Conservation (phyloP, 1,140 invertebrate genomes). For the Cyclina sinensis region DNA sequence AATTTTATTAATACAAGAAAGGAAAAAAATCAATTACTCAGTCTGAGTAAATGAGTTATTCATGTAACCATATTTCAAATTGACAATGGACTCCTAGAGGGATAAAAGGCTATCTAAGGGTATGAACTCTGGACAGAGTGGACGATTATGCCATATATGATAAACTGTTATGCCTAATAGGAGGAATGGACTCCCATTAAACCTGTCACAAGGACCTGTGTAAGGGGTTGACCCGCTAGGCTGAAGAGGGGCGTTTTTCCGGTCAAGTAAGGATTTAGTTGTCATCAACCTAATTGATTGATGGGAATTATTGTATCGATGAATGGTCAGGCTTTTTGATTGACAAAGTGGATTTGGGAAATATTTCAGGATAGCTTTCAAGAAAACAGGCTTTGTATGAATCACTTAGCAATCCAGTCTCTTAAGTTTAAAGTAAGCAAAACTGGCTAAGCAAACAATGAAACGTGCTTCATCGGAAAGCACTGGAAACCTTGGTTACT, state of each 20-base stretch:
- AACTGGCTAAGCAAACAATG: no score
- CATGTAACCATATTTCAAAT: constrained; percentile 20
- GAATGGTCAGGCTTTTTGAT: background rate
- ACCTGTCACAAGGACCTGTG: background rate
- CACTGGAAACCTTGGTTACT: no score
- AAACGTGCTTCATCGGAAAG: no score
- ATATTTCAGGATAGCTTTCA: background rate
- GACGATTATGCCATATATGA: constrained; percentile 38
- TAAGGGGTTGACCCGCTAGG: constrained; percentile 15
- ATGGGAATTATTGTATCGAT: constrained; percentile 6
- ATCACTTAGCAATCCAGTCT: no score
- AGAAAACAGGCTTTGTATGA: background rate
- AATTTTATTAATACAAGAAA: background rate
- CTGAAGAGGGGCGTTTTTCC: constrained; percentile 34
- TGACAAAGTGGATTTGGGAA: background rate
- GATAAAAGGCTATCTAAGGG: constrained; percentile 20
- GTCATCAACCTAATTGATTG: constrained; percentile 13
- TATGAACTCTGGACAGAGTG: constrained; percentile 18
- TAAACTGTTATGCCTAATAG: background rate
- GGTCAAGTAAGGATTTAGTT: constrained; percentile 34
- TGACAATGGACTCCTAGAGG: background rate
- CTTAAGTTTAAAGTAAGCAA: no score
- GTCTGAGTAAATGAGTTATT: background rate
- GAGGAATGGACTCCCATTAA: constrained; percentile 30
- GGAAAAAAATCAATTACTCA: background rate